phyloP scores from a whole-genome alignment of 2,797 vertebrate species.

The Etheostoma nigrum region DNA sequence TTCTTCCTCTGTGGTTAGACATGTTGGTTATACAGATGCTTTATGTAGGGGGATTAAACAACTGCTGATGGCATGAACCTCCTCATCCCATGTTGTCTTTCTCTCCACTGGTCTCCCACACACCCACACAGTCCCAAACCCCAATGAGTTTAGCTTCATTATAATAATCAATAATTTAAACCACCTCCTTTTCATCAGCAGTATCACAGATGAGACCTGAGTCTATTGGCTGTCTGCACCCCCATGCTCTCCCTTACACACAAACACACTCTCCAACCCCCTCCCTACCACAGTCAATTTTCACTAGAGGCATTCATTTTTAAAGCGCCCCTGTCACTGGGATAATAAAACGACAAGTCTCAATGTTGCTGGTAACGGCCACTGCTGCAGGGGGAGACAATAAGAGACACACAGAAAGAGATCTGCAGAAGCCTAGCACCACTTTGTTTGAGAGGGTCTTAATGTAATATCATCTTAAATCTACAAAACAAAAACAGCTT shows the following conservation, averaged over 20 bases:
- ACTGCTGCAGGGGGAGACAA: conserved; percentile 42
- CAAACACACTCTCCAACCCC: conserved; percentile 22
- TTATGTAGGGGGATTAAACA: conserved; percentile 11
- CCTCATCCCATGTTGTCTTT: not conserved
- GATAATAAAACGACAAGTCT: conserved; percentile 66
- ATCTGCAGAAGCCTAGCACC: conserved; percentile 3
- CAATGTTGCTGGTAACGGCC: conserved; percentile 34
- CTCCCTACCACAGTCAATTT: conserved; percentile 61
- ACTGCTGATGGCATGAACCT: conserved; percentile 9
- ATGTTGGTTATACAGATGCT: conserved; percentile 8
- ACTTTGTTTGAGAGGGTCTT: conserved; percentile 7
- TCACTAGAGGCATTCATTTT: conserved; percentile 82
- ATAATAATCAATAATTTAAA: conserved; percentile 86
- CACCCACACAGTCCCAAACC: conserved; percentile 35
- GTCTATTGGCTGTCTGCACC: conserved; percentile 60
- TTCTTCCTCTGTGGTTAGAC: conserved; percentile 23
- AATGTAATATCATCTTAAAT: too few relatives aligned
- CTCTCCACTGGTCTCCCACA: conserved; percentile 16
- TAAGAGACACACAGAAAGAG: conserved; percentile 18
- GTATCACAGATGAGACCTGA: conserved; percentile 79
- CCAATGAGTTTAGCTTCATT: conserved; percentile 79
- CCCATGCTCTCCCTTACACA: conserved; percentile 21
- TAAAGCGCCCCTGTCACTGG: conserved; percentile 69
- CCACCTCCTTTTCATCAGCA: conserved; percentile 75
- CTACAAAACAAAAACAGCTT: conserved; percentile 5